Conservation (phyloP, 2,888 invertebrate species). For the Mechanitis messenoides region DNA sequence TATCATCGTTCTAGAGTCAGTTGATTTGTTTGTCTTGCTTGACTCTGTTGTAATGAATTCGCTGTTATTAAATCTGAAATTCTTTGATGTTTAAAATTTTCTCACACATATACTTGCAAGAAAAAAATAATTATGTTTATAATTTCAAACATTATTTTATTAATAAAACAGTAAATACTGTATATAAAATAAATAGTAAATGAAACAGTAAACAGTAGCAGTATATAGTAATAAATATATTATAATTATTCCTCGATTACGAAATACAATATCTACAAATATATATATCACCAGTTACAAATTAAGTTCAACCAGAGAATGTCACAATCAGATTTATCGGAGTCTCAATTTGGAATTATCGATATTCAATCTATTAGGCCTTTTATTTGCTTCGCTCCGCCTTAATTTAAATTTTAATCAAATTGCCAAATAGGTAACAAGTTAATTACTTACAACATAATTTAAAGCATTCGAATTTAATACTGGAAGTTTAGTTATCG, state of each 20-base stretch:
- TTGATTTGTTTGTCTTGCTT: constrained; percentile 19
- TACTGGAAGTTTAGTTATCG: too few relatives aligned
- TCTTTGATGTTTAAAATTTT: too few relatives aligned
- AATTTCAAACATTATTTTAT: too few relatives aligned
- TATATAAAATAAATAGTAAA: too few relatives aligned
- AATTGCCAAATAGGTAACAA: constrained; percentile 17
- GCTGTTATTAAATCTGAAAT: neutral
- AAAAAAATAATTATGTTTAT: too few relatives aligned
- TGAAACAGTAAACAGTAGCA: too few relatives aligned
- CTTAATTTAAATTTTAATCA: neutral
- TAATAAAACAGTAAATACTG: too few relatives aligned
- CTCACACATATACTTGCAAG: too few relatives aligned
- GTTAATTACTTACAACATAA: neutral
- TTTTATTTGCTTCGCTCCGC: neutral
- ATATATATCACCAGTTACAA: too few relatives aligned
- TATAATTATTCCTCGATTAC: too few relatives aligned
- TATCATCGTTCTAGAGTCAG: constrained; percentile 12
- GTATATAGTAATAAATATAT: too few relatives aligned
- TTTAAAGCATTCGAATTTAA: neutral
- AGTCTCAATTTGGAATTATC: constrained; percentile 2
- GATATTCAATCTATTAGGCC: neutral
- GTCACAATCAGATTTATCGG: constrained; percentile 21
- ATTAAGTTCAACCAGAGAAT: constrained; percentile 2
- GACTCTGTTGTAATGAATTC: constrained; percentile 5
- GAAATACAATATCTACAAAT: too few relatives aligned